phyloP scores from a whole-genome alignment of 2,113 vertebrate species.

The Vanacampus margaritifer region DNA sequence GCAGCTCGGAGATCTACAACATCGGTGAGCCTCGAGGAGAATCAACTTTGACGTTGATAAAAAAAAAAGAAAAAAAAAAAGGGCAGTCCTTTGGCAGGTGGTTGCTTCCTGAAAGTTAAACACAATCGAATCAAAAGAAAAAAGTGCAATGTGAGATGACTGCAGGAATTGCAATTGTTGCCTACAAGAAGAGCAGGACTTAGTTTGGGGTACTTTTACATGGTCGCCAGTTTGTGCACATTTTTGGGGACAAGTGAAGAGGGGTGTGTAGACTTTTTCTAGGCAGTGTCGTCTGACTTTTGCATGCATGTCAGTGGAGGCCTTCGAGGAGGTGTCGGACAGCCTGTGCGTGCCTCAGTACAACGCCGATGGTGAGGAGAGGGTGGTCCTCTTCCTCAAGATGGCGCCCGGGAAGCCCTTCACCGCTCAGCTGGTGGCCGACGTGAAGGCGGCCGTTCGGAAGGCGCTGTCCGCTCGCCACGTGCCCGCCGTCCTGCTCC shows the following conservation, averaged over 20 bases:
- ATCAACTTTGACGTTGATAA: neutral
- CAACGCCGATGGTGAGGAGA: slow-evolving; percentile 84
- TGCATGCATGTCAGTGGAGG: slow-evolving; percentile 79
- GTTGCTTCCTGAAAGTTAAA: no score
- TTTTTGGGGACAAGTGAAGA: neutral
- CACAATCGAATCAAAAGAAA: neutral
- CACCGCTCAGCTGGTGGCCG: slow-evolving; percentile 71
- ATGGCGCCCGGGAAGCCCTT: slow-evolving; percentile 80
- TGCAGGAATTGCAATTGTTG: no score
- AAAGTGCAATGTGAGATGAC: neutral
- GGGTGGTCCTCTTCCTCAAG: slow-evolving; percentile 92
- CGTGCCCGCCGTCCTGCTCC: slow-evolving; percentile 86
- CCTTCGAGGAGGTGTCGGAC: slow-evolving; percentile 91
- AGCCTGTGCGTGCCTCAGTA: slow-evolving; percentile 95
- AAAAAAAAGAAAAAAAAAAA: no score
- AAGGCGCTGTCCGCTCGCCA: slow-evolving; percentile 85
- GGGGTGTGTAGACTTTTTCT: neutral
- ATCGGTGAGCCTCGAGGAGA: slow-evolving; percentile 78
- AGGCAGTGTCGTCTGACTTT: neutral
- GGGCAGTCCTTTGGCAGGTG: no score
- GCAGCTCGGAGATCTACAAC: slow-evolving; percentile 97
- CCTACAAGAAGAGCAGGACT: neutral
- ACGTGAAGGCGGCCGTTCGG: slow-evolving; percentile 80
- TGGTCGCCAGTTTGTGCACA: no score
- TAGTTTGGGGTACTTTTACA: no score